phyloP scores from a whole-genome alignment of 1,140 invertebrate species.

The Stegodyphus dumicola region DNA sequence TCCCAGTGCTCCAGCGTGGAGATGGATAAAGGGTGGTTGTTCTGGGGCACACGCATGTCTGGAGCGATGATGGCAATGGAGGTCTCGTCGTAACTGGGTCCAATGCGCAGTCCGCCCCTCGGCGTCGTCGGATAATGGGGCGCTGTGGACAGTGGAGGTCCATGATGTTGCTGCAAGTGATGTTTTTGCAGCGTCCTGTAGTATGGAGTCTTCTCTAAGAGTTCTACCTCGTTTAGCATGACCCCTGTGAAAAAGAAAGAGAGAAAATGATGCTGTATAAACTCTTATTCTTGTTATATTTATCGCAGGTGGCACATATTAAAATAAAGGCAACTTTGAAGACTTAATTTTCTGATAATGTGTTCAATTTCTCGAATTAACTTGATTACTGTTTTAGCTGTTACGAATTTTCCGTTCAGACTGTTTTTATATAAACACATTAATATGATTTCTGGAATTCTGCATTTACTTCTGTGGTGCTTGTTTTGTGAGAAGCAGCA shows the following conservation, averaged over 20 bases:
- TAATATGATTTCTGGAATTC: too few species aligned
- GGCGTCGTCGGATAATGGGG: constrained; percentile 14
- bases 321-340: too few species aligned
- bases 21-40: constrained; percentile 4
- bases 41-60: constrained; percentile 40
- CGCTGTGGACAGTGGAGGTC: not conserved
- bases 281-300: too few species aligned
- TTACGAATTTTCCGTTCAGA: too few species aligned
- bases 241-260: constrained; percentile 6
- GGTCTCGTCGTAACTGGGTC: constrained; percentile 34
- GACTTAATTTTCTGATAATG: too few species aligned
- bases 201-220: constrained; percentile 47
- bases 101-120: not conserved
- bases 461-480: too few species aligned
- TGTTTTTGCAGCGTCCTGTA: constrained; percentile 34
- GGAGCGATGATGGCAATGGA: constrained; percentile 57
- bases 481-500: too few species aligned
- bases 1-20: not conserved
- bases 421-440: too few species aligned
- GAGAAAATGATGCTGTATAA: not conserved
- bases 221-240: constrained; percentile 58
- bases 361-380: too few species aligned
- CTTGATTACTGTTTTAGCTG: too few species aligned
- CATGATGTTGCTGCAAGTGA: constrained; percentile 7
- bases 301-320: too few species aligned